A percentile compares a stretch with the other conserved stretches of the same genome.
These are phyloP conservation scores for Euura lappo DNA, from an alignment of 1,140 invertebrate genomes.

Conservation along the genomic window DNA sequence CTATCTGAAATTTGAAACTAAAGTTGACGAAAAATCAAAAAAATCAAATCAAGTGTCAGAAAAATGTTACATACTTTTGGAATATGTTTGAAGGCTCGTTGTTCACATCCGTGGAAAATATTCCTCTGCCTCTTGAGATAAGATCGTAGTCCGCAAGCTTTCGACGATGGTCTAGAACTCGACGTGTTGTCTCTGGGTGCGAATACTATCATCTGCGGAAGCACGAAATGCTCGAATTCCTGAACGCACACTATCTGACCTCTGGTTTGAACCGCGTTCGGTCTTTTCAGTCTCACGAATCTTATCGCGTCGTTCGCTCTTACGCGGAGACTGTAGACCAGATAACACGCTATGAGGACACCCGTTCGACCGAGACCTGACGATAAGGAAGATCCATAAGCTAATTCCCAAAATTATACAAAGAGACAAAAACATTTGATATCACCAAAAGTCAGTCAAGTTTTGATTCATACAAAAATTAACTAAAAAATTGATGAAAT, in stretches of 20 bases:
- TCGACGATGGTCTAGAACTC: constrained; percentile 64
- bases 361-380: constrained; percentile 83
- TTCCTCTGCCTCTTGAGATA: constrained; percentile 78
- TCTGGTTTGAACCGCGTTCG: constrained; percentile 81
- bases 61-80: constrained; percentile 70
- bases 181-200: constrained; percentile 60
- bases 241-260: constrained; percentile 82
- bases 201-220: constrained; percentile 81
- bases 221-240: constrained; percentile 82
- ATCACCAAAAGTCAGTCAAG: too few species aligned
- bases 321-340: constrained; percentile 80
- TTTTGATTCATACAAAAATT: too few species aligned
- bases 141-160: constrained; percentile 74
- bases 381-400: constrained; percentile 45
- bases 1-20: constrained; percentile 62
- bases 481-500: too few species aligned
- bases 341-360: constrained; percentile 85
- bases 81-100: constrained; percentile 76
- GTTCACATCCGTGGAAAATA: constrained; percentile 81
- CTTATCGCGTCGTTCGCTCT: constrained; percentile 81
- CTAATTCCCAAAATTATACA: neutral
- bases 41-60: neutral
- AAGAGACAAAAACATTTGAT: too few species aligned
- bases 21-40: neutral
- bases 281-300: constrained; percentile 79